phyloP scores from a whole-genome alignment of 2,888 invertebrate genomes.

The Leptinotarsa rubiginosa region DNA sequence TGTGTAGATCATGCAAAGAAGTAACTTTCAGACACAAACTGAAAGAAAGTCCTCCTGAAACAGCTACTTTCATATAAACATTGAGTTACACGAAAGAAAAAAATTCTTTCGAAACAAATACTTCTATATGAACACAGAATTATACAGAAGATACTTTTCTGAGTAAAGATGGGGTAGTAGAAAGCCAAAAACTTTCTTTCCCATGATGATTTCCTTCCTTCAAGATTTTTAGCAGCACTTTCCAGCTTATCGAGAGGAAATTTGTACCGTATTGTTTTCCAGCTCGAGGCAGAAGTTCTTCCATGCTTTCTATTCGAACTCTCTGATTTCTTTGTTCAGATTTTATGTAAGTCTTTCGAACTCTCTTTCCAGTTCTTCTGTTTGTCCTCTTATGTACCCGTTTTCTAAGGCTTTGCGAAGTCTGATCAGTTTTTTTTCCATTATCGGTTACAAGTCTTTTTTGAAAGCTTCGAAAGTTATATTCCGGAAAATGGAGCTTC shows the following conservation, averaged over 20 bases:
- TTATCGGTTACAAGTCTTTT: neutral
- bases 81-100: too few relatives aligned
- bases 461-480: neutral
- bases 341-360: neutral
- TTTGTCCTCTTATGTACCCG: neutral
- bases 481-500: neutral
- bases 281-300: neutral
- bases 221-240: neutral
- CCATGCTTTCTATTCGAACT: neutral
- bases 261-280: neutral
- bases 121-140: too few relatives aligned
- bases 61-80: too few relatives aligned
- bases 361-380: neutral
- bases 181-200: too few relatives aligned
- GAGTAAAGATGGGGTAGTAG: too few relatives aligned
- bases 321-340: neutral
- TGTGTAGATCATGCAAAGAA: too few relatives aligned
- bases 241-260: neutral
- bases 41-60: too few relatives aligned
- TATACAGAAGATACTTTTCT: too few relatives aligned
- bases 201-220: too few relatives aligned
- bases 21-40: too few relatives aligned
- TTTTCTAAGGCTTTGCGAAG: neutral
- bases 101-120: too few relatives aligned
- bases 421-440: neutral